Evolutionary conservation across 2,113 vertebrate genomes (phyloP), one percentile per base, ranked within the genome.

Genomic region (Corynorhinus townsendii): DNA sequence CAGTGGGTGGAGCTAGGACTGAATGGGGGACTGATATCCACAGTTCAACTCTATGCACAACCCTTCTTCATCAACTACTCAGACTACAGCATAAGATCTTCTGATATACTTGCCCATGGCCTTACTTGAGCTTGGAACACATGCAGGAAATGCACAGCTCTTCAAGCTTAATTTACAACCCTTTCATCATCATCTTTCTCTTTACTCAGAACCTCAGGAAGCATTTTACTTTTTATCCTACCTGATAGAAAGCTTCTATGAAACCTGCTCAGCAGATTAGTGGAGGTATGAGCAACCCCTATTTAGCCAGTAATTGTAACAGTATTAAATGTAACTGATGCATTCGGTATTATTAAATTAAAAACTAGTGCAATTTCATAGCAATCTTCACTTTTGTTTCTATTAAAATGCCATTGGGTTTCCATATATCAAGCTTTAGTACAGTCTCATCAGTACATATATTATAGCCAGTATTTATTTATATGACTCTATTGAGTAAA

Each of bases 171-270:
- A 49, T 77, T 95, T 91, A 72, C 45, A 5, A 0, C 62, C 54
- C 4, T 35, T 94, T 76, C 4, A 91, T n/a, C 4, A 91, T 40
- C 89, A 68, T 85, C 86, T 95, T 95, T 35, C 49, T 90, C 47
- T n/a, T 7, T 89, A 33, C 40, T 9, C 76, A n/a, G 10, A 96
- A 84, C 45, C 52, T 40, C 76, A 94, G 28, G 45, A 96, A 86
- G 69, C 40, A 95, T 81, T 68, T 90, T 45, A 84, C 19, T 85
- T 95, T 94, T 82, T 7, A 89, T 95, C 28, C 45, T 95, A 89
- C 75, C 96, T 97, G 93, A 96, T 45, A 89, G 43, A 80, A 94
- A 7, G 26, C 95, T 68, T 94, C 84, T 89, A 15, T 86, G 81
- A 97, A 88, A n/a, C 19, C 83, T 10, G 38, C 14, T 88, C 38